phyloP scores from a whole-genome alignment of 2,113 vertebrate genomes.

The Carollia perspicillata region DNA sequence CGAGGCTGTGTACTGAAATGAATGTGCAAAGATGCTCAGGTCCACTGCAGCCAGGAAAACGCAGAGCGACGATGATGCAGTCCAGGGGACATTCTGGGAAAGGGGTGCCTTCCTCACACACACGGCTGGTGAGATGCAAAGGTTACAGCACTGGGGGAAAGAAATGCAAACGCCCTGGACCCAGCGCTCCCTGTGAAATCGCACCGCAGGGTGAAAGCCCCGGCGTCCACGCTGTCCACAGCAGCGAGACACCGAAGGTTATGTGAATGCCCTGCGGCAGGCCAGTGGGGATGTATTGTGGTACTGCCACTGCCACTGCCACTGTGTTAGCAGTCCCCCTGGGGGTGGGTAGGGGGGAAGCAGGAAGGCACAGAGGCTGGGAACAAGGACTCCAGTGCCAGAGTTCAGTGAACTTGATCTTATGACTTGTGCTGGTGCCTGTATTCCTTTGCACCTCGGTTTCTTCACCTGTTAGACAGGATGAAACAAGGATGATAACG shows the following conservation, averaged over 20 bases:
- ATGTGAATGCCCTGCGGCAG: background rate
- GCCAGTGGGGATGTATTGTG: background rate
- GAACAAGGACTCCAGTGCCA: background rate
- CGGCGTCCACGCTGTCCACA: too few relatives aligned
- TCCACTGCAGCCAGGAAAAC: too few relatives aligned
- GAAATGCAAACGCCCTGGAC: background rate
- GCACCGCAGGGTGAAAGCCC: background rate
- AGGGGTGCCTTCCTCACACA: background rate
- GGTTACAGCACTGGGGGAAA: background rate
- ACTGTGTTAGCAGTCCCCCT: background rate
- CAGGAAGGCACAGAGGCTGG: background rate
- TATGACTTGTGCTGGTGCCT: background rate
- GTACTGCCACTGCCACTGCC: background rate
- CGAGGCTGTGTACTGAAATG: too few relatives aligned
- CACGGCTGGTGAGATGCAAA: background rate
- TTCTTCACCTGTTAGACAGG: background rate
- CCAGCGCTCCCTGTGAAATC: background rate
- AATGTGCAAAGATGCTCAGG: too few relatives aligned
- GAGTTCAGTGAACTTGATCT: background rate
- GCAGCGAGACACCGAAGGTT: background rate
- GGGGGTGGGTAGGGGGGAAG: background rate
- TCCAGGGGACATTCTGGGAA: background rate
- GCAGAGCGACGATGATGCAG: too few relatives aligned
- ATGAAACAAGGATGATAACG: background rate
- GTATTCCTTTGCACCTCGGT: background rate